Evolutionary conservation across 1,140 invertebrate genomes (phyloP), one percentile per base, ranked within the genome.

Genomic region (Anagrus nilaparvatae): DNA sequence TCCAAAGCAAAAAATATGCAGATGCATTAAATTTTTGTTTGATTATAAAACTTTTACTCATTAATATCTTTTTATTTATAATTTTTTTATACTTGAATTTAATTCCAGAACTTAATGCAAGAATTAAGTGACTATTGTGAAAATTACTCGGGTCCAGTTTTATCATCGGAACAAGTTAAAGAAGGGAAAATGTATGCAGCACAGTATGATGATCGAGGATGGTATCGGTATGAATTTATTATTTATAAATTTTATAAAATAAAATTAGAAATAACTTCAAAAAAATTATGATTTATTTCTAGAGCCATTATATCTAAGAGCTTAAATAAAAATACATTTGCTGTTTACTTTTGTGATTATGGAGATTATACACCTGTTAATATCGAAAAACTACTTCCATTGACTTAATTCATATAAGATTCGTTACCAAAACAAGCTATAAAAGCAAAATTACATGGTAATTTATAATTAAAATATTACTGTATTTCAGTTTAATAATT

Each of bases 351-450:
- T 37, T 70, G 71, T 31, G 75, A 77, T 51, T 75, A 63, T 46
- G 75, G 75, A 2, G 67, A 73, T 33, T 67, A 73, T 20, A 56
- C 55, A 18, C 54, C 63, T 32, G 42, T 70, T 6, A 51, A 50
- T 18, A 39, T 65, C 10, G 55, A 58, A 19, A 62, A 69, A 31
- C 55, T 76, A 14, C 59, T 66, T 27, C 63, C 66, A 4, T 51
- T 77, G 16, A 53, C 61, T 17, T 49, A 55, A 12, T 51, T 67
- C 25, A 76, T 73, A 43, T 49, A 68, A 25, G 52, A 61, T 18
- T n/a, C n/a, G n/a, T 52, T 77, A 21, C 72, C 74, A 4, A 73
- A 72, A 59, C 75, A 76, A 52, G 75, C 73, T 3, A 63, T 77
- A 19, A 74, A 70, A 46, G 74, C 73, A 5, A 69, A 63, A 56